A percentile compares a stretch with the other conserved stretches of the same genome.
Conservation (phyloP, 1,140 invertebrate genomes). For the Lucilia sericata region DNA sequence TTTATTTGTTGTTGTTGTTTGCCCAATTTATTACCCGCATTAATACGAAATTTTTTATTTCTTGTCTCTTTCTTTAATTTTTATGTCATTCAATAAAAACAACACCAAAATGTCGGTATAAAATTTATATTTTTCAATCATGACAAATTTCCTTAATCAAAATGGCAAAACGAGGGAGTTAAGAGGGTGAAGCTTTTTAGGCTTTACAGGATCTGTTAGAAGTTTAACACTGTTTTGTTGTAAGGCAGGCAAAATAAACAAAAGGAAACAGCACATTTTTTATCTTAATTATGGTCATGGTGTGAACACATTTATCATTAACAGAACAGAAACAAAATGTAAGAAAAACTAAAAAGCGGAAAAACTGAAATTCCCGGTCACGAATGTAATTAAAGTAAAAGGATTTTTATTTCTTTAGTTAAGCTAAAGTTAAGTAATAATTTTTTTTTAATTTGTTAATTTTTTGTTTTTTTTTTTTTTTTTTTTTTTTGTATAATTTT, state of each 20-base stretch:
- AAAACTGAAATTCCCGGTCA: too few relatives aligned
- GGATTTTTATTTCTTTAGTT: too few relatives aligned
- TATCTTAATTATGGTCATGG: neutral
- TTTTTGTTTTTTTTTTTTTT: neutral
- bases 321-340: neutral
- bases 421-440: too few relatives aligned
- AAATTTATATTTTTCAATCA: constrained; percentile 17
- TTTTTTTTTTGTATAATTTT: neutral
- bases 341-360: neutral
- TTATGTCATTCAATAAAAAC: constrained; percentile 17
- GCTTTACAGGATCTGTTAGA: neutral
- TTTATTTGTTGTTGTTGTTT: neutral
- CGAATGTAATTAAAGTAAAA: neutral
- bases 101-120: neutral
- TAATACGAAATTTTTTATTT: neutral
- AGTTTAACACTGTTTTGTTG: neutral
- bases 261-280: neutral
- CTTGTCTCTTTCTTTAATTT: constrained; percentile 17
- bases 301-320: neutral
- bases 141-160: neutral
- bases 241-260: neutral
- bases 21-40: neutral
- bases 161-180: too few relatives aligned
- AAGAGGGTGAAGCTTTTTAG: too few relatives aligned
- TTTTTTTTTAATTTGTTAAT: constrained; percentile 9